A percentile compares a stretch with the other conserved stretches of the same genome.
These are phyloP conservation scores for Chaitophorus viminalis DNA, from an alignment of 2,888 invertebrate species.

Conservation along the genomic window DNA sequence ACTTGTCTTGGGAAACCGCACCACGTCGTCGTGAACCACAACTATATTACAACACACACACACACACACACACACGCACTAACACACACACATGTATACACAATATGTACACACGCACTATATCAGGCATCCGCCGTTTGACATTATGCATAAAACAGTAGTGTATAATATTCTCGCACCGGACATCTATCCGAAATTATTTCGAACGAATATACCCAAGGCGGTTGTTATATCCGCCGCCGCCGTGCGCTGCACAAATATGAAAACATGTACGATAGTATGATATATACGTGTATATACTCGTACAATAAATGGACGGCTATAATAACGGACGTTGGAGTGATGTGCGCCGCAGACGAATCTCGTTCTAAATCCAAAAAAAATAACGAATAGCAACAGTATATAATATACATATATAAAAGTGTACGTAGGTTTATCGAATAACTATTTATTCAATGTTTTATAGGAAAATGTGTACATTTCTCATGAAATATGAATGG, in stretches of 20 bases:
- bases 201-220: not conserved
- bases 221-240: not conserved
- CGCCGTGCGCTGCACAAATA: not conserved
- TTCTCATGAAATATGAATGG: not conserved
- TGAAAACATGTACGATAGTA: not conserved
- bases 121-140: constrained; percentile 18
- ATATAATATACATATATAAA: too few relatives aligned
- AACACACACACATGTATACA: too few relatives aligned
- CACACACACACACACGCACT: too few relatives aligned
- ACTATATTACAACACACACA: too few relatives aligned
- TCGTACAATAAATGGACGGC: not conserved
- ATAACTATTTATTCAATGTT: not conserved
- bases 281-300: too few relatives aligned
- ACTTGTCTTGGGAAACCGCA: constrained; percentile 6
- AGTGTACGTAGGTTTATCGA: not conserved
- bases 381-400: too few relatives aligned
- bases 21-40: not conserved
- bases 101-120: not conserved
- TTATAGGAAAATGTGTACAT: too few relatives aligned
- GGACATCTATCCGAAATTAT: not conserved
- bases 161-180: not conserved
- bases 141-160: not conserved
- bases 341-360: not conserved
- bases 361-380: not conserved
- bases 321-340: not conserved